Evolutionary conservation across 2,113 vertebrate species (phyloP), one percentile per base, ranked within the genome.

Genomic region (Silurus glanis): DNA sequence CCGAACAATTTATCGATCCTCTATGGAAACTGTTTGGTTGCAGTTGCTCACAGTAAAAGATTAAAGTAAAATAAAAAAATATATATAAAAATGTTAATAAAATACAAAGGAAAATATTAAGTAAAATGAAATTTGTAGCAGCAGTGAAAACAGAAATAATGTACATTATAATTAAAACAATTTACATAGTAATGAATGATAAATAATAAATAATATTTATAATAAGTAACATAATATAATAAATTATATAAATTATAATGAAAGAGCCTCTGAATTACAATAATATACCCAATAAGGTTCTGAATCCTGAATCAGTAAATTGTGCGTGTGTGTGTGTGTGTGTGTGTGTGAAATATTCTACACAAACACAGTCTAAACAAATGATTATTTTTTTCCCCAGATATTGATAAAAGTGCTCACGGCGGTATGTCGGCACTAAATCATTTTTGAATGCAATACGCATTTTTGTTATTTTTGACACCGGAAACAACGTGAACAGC

Each of bases 371-470:
- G n/a, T 2, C n/a, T 25, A 56, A 13, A 28, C 47, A 56, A 58
- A 79, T 55, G 21, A 76, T 3, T 49, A n/a, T 53, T 76, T 21
- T 76, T 76, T 23, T 13, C 21, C 45, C 21, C 71, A 8, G 45
- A 76, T 79, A 79, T 56, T 79, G n/a, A 79, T 58, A 79, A 79
- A 79, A 28, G 75, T 58, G 75, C 75, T 56, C 75, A 58, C 25
- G 37, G 55, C 8, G 16, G 51, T 28, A 28, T 55, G 14, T 59
- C 55, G 8, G 25, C 55, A 80, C 55, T 80, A 9, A 37, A 80
- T 58, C 76, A 28, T 55, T 47, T 28, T 45, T 79, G 4, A 80
- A 58, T 25, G 19, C 6, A 59, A 59, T 21, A 59, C 76, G 37
- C 25, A 0, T 6, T 17, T 16, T 17, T 78, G n/a, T 56, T 23